Conservation (phyloP, 2,113 vertebrate genomes). For the Spea bombifrons region DNA sequence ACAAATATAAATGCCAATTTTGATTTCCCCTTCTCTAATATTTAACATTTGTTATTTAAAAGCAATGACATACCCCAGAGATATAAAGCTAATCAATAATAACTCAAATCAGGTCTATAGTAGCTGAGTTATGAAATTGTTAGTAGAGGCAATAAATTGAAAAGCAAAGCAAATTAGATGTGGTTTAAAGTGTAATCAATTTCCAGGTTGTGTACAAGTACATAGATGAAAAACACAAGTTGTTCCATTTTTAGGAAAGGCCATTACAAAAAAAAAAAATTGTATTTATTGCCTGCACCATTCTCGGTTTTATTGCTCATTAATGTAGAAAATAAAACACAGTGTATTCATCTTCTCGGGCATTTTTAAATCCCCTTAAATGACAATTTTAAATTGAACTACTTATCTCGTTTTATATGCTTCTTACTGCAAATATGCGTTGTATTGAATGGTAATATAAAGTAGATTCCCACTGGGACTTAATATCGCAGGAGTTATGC, state of each 20-base stretch:
- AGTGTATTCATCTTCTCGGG: constrained; percentile 64
- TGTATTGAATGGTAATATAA: not conserved
- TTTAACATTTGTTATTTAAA: constrained; percentile 68
- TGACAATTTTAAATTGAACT: constrained; percentile 66
- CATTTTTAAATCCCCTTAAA: constrained; percentile 70
- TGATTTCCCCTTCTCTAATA: constrained; percentile 56
- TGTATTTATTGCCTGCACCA: constrained; percentile 68
- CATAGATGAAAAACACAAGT: constrained; percentile 74
- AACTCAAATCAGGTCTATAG: constrained; percentile 72
- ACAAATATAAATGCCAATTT: constrained; percentile 50
- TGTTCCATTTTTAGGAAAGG: constrained; percentile 65
- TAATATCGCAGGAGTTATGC: accelerated
- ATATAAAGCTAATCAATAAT: constrained; percentile 77
- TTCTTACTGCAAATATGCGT: constrained; percentile 23
- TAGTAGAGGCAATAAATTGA: constrained; percentile 67
- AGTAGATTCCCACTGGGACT: constrained; percentile 30
- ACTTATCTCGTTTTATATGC: constrained; percentile 48
- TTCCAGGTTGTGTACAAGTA: constrained; percentile 64
- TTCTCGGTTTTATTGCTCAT: constrained; percentile 74
- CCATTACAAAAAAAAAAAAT: constrained; percentile 63
- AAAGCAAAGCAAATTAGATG: constrained; percentile 68
- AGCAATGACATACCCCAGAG: constrained; percentile 69
- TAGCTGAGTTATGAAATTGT: constrained; percentile 74
- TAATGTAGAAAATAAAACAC: constrained; percentile 73
- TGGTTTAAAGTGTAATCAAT: constrained; percentile 75